A percentile compares a stretch with the other conserved stretches of the same genome.
Evolutionary conservation across 2,888 invertebrate species (phyloP).

Genomic region (Hirudinaria manillensis): DNA sequence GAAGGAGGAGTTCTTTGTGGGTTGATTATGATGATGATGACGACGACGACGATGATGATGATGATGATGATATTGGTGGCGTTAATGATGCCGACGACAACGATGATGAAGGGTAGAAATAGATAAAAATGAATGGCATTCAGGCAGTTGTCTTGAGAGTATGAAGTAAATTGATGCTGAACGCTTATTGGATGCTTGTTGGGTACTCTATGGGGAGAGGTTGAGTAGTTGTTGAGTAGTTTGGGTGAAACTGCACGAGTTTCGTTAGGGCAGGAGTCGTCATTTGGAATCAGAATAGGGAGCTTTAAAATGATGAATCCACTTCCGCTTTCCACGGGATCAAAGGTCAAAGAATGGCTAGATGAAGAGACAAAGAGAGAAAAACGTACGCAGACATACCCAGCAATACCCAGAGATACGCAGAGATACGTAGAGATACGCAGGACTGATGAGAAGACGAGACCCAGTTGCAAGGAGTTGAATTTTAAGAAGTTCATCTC

Average conservation of each 20-base stretch:
- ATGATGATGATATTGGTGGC: slow-evolving; percentile 30
- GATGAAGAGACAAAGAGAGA: no score
- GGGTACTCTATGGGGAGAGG: background rate
- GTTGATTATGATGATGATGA: slow-evolving; percentile 31
- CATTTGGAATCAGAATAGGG: no score
- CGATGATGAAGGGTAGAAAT: slow-evolving; percentile 18
- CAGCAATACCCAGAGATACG: no score
- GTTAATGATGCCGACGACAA: slow-evolving; percentile 29
- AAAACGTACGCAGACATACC: no score
- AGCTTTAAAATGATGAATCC: no score
- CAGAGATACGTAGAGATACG: no score
- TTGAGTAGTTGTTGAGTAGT: background rate
- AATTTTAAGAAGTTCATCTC: no score
- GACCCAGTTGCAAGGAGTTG: no score
- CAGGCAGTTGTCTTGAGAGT: background rate
- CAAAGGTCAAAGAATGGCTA: no score
- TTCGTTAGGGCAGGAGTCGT: background rate
- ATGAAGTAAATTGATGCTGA: background rate
- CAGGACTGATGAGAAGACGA: no score
- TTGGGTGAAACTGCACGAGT: background rate
- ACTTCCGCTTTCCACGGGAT: no score
- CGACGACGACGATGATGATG: slow-evolving; percentile 29
- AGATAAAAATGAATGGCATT: background rate
- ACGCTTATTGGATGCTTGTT: background rate
- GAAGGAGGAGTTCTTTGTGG: background rate